Percentiles rank a stretch among this genome's conserved stretches.
Conservation (phyloP, 2,888 invertebrate species). For the Trachelus tabidus region DNA sequence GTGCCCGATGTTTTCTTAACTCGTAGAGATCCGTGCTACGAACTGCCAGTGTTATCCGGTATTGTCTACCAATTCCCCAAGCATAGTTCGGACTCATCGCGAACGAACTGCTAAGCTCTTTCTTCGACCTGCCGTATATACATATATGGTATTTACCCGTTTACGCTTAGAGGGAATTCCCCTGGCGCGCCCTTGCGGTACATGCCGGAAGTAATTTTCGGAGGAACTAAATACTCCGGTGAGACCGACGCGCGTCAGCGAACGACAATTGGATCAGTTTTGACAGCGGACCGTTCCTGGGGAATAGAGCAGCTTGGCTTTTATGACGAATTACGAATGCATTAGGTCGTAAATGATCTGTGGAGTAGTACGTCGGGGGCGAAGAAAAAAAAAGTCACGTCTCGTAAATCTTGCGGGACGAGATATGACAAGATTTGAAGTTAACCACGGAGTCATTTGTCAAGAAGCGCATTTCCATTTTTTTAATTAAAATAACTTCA, state of each 20-base stretch:
- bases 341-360: background rate
- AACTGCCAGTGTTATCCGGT: background rate
- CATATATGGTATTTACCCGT: conserved; percentile 28
- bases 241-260: background rate
- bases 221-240: background rate
- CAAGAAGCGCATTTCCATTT: background rate
- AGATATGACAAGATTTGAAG: background rate
- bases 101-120: conserved; percentile 35
- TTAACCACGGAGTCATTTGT: background rate
- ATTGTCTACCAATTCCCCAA: conserved; percentile 28
- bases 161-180: conserved; percentile 45
- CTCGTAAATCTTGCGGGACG: background rate
- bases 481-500: background rate
- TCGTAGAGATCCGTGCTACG: background rate
- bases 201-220: background rate
- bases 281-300: background rate
- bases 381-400: background rate
- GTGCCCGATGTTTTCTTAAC: background rate
- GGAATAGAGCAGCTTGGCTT: background rate
- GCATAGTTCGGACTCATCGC: conserved; percentile 30
- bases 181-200: conserved; percentile 23
- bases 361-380: background rate
- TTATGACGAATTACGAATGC: background rate
- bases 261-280: background rate
- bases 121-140: conserved; percentile 14